These are phyloP conservation scores for Eptatretus atami DNA, from an alignment of 2,797 vertebrate genomes.

Conservation along the genomic window DNA sequence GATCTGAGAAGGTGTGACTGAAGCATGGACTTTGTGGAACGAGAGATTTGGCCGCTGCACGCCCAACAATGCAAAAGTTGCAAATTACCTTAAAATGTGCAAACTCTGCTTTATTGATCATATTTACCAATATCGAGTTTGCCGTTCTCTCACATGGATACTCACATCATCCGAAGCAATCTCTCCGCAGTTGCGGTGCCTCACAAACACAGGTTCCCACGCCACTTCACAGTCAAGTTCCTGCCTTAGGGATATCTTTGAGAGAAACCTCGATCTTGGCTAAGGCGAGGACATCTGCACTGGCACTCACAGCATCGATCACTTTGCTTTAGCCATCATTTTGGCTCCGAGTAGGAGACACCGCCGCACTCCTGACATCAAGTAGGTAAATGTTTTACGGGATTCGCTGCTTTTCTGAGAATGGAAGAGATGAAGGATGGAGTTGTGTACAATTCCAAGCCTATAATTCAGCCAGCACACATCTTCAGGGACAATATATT, in stretches of 20 bases:
- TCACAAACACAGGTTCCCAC: conserved; percentile 53
- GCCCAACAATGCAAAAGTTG: too few relatives aligned
- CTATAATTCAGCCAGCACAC: too few relatives aligned
- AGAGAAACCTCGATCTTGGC: conserved; percentile 58
- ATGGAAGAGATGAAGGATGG: not conserved
- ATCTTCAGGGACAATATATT: too few relatives aligned
- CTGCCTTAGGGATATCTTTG: conserved; percentile 47
- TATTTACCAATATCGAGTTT: too few relatives aligned
- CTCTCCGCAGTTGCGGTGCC: conserved; percentile 42
- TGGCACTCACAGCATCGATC: conserved; percentile 44
- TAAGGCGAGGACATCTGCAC: conserved; percentile 46
- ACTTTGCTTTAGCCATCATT: conserved; percentile 38
- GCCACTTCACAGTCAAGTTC: conserved; percentile 63
- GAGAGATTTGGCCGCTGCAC: too few relatives aligned
- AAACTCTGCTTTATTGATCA: too few relatives aligned
- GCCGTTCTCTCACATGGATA: too few relatives aligned
- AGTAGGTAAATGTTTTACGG: conserved; percentile 39
- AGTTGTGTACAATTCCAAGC: too few relatives aligned
- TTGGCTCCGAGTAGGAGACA: conserved; percentile 36
- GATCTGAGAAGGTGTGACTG: too few relatives aligned
- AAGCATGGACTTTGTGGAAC: too few relatives aligned
- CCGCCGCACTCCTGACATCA: conserved; percentile 25
- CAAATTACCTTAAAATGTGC: too few relatives aligned
- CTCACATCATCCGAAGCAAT: conserved; percentile 12
- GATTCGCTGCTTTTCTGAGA: conserved; percentile 27